Conservation (phyloP, 2,888 invertebrate species). For the Leptinotarsa haldemani region DNA sequence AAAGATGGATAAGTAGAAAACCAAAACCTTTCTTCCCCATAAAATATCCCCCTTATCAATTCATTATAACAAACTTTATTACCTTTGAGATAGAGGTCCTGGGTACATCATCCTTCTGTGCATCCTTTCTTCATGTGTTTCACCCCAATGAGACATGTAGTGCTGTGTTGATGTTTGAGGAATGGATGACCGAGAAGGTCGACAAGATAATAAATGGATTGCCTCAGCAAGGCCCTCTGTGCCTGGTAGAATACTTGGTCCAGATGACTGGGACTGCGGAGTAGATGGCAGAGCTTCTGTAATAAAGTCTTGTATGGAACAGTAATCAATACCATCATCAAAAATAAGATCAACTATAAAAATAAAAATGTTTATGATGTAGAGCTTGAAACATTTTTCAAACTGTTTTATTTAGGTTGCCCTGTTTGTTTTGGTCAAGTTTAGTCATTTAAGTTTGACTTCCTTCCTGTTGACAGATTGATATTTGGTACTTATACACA, state of each 20-base stretch:
- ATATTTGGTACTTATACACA: too few species aligned
- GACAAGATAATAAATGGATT: constrained; percentile 74
- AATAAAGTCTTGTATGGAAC: constrained; percentile 25
- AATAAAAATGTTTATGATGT: not conserved
- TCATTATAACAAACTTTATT: constrained; percentile 11
- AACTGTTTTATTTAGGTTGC: too few species aligned
- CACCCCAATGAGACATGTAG: constrained; percentile 59
- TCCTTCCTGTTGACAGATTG: too few species aligned
- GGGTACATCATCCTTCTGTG: constrained; percentile 63
- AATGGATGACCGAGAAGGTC: constrained; percentile 66
- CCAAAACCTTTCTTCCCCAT: not conserved
- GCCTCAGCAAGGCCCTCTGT: constrained; percentile 77
- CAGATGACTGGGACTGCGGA: constrained; percentile 41
- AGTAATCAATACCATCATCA: not conserved
- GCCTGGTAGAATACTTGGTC: constrained; percentile 67
- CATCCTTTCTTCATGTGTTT: constrained; percentile 64
- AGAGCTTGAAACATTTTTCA: not conserved
- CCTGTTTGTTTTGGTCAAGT: too few species aligned
- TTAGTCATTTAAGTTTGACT: too few species aligned
- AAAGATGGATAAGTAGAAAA: too few species aligned
- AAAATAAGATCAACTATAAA: not conserved
- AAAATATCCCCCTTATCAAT: not conserved
- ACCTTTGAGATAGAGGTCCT: constrained; percentile 62
- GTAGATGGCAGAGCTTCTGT: constrained; percentile 51
- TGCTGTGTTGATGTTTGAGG: constrained; percentile 58